Evolutionary conservation across 2,113 vertebrate genomes (phyloP), one percentile per base, ranked within the genome.

Genomic region (Nyctereutes procyonoides): DNA sequence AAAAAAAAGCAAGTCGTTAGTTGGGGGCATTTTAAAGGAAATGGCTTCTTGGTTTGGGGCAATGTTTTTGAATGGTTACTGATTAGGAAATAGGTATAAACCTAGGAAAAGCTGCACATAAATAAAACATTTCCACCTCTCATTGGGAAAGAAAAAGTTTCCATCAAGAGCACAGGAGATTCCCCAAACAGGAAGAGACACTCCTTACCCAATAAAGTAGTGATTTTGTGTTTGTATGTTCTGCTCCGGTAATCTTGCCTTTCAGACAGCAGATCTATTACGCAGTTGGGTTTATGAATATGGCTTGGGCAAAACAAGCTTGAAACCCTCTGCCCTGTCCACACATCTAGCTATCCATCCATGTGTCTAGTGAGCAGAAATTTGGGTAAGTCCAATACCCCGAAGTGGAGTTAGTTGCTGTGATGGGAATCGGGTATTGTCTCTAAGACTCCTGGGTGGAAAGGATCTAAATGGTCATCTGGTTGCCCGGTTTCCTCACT

Each of bases 101-200:
- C 53, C 83, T 81, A 88, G 94, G 91, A 93, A 93, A 86, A 32
- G 6, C 48, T 74, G 38, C 53, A 73, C 19, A 62, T 96, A 93
- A 96, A 93, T 93, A 97, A 93, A 96, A 93, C 80, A 83, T 96
- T 93, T 93, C 90, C 83, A 97, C 53, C 58, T 92, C 77, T 93
- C 60, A 12, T 2, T 63, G 69, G 51, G 56, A 26, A n/a, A 88
- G 71, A 88, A 63, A 65, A 79, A 43, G n/a, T 92, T 93, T 93
- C 88, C 35, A 90, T 11, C 3, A 53, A 92, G 83, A 55, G n/a
- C 51, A 73, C n/a, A 87, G 19, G 67, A 73, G 79, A 88, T 38
- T 76, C 56, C n/a, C n/a, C 67, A 84, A 71, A 77, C 53, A 87
- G 87, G 94, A 93, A 96, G 94, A 80, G 60, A n/a, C 10, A 55